phyloP scores from a whole-genome alignment of 2,113 vertebrate genomes.

The Mirza zaza region DNA sequence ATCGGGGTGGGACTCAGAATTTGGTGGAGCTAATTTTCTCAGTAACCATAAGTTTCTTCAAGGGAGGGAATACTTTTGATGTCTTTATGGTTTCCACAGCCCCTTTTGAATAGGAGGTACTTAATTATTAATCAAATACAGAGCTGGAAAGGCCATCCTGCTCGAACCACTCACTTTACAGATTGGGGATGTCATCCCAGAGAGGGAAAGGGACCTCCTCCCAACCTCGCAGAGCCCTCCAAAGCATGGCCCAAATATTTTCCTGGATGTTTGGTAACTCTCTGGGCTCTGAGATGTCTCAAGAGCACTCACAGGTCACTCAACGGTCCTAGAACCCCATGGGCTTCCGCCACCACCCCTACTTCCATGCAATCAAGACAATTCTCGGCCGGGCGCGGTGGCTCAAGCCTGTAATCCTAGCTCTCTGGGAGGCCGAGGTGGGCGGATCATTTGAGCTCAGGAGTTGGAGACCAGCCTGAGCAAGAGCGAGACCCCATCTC shows the following conservation, averaged over 20 bases:
- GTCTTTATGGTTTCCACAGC: not conserved
- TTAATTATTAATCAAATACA: constrained; percentile 25
- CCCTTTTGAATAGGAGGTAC: not conserved
- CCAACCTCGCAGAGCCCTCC: not conserved
- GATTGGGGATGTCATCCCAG: not conserved
- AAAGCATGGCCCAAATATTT: not conserved
- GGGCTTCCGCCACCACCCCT: not conserved
- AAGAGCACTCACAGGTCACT: constrained; percentile 49
- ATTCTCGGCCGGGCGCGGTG: no score
- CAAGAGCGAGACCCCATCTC: no score
- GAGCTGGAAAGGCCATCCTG: not conserved
- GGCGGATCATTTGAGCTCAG: no score
- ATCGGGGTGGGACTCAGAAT: not conserved
- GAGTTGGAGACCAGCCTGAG: no score
- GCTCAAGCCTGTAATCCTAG: no score
- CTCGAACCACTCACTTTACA: constrained; percentile 5
- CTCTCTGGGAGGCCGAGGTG: no score
- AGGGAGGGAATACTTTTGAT: not conserved
- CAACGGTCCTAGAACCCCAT: constrained; percentile 17
- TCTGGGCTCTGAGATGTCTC: not conserved
- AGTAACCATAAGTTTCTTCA: not conserved
- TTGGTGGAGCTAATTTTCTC: not conserved
- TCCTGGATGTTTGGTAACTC: not conserved
- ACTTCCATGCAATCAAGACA: constrained; percentile 20
- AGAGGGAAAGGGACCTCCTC: not conserved